Conservation (phyloP, 2,888 invertebrate genomes). For the Epinotia bilunana region DNA sequence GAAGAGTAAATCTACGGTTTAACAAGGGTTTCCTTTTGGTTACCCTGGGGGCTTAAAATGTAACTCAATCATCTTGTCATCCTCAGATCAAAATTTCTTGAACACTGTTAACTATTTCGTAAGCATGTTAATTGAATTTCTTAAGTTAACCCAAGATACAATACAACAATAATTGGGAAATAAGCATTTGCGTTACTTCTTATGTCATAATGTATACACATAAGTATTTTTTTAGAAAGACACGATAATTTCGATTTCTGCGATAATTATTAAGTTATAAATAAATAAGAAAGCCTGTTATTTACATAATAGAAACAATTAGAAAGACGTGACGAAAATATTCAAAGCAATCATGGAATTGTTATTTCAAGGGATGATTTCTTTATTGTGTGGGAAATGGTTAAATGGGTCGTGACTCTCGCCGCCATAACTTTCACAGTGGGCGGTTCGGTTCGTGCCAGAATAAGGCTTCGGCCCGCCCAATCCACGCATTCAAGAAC, state of each 20-base stretch:
- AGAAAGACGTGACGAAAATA: slow-evolving; percentile 26
- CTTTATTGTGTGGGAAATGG: slow-evolving; percentile 53
- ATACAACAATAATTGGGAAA: not conserved
- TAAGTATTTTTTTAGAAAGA: not conserved
- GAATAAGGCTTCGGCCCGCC: slow-evolving; percentile 40
- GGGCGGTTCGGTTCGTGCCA: slow-evolving; percentile 52
- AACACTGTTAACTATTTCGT: not conserved
- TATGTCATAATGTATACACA: not conserved
- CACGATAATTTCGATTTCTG: not conserved
- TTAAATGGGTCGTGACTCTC: slow-evolving; percentile 63
- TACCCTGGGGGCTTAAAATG: not conserved
- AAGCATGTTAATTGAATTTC: not conserved
- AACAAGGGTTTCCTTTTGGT: not conserved
- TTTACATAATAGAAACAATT: slow-evolving; percentile 15
- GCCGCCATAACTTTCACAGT: slow-evolving; percentile 62
- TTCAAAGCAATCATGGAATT: slow-evolving; percentile 30
- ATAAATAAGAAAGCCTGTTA: not conserved
- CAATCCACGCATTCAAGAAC: slow-evolving; percentile 52
- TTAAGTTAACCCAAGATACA: not conserved
- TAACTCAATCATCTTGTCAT: not conserved
- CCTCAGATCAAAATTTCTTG: not conserved
- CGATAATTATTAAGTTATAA: not conserved
- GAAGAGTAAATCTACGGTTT: not conserved
- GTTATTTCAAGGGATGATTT: slow-evolving; percentile 42
- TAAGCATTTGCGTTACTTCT: not conserved